phyloP scores from a whole-genome alignment of 2,797 vertebrate genomes.

The Sebastiscus albofasciatus region DNA sequence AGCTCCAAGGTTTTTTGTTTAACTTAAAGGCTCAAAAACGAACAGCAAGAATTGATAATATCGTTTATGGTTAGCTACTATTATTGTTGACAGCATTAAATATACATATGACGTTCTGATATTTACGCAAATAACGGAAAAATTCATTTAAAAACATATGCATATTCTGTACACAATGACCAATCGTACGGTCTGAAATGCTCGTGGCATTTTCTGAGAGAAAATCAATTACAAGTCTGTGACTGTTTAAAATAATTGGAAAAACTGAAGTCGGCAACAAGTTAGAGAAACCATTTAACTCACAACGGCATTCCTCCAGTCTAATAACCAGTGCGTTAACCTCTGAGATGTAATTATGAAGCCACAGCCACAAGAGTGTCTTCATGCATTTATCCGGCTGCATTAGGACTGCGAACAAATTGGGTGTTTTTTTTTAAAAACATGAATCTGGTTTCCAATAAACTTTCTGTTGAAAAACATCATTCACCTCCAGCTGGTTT shows the following conservation, averaged over 20 bases:
- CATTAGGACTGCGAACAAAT: not conserved
- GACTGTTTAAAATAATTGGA: not conserved
- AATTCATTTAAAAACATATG: not conserved
- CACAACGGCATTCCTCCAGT: not conserved
- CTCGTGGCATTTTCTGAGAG: not conserved
- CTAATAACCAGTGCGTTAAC: not conserved
- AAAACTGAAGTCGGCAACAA: not conserved
- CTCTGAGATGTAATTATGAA: not conserved
- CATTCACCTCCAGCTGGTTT: not conserved
- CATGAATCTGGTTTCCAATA: not conserved
- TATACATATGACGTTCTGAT: not conserved
- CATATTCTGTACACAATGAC: not conserved
- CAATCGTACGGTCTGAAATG: not conserved
- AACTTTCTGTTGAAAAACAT: not conserved
- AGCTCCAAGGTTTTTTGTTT: not conserved
- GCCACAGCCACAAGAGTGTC: not conserved
- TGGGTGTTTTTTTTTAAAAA: not conserved
- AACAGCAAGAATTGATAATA: not conserved
- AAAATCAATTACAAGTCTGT: not conserved
- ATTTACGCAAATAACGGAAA: not conserved
- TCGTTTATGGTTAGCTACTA: not conserved
- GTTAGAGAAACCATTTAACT: not conserved
- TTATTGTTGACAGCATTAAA: not conserved
- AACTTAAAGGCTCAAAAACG: not conserved
- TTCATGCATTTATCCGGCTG: conserved; percentile 1